Base-by-base conservation (phyloP, 2,113 vertebrate species). In the Dipodomys spectabilis region DNA sequence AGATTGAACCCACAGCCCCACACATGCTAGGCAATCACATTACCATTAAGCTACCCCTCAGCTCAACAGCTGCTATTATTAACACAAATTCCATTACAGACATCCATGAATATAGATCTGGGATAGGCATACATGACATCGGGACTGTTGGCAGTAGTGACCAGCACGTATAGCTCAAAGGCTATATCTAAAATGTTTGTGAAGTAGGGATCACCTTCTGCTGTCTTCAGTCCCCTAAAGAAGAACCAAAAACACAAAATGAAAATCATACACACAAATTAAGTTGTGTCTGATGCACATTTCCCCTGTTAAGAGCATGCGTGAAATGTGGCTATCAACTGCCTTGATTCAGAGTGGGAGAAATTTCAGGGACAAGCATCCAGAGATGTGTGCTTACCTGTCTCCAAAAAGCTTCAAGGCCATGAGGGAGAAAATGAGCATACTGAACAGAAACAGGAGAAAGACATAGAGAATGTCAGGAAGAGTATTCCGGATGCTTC, bases 371-470 rank as follows among this genome's bases (percentile, higher is more conserved):
- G 0, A 65, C 64, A 86, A 53, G 11, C 75, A 20, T 39, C 30
- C 20, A 7, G 32, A 19, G 18, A 1, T 65, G 10, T 0, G 16
- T 4, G 25, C 96, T 94, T 94, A 99, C 99, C 99, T 98, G 95
- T 98, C 98, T 25, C 98, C 98, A 79, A 99, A 98, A 53, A 99
- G 98, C 95, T 99, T 99, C 95, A 99, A 92, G 67, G 98, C 99
- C 99, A 99, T 99, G 65, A 99, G 99, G 75, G 99, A 99, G 97
- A 99, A 99, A 77, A 99, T 98, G 30, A 99, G 98, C 90, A 99
- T 93, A 75, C 99, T 99, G 98, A 99, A 99, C 96, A 99, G 98
- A 95, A 99, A 99, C 96, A 99, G 97, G 93, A 99, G 96, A 97
- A 99, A 99, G 82, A 99, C 99, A 0, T 98, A 99, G 77, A 98